Evolutionary conservation across 2,113 vertebrate genomes (phyloP).

Genomic region (Sus scrofa): DNA sequence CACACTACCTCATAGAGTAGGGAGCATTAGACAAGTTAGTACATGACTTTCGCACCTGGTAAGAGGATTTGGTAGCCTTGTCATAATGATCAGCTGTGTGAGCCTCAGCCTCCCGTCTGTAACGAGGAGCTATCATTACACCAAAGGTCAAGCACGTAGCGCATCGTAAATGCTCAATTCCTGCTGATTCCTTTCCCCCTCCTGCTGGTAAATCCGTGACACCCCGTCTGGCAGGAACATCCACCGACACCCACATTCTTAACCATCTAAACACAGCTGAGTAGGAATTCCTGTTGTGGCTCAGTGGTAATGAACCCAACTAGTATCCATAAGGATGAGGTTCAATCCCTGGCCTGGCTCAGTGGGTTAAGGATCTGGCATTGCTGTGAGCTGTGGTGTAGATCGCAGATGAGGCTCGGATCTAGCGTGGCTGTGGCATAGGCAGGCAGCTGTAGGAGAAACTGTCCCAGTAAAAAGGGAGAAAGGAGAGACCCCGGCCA

Average conservation of each 20-base stretch:
- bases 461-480: too few species aligned
- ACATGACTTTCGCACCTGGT: neutral
- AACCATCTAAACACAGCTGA: neutral
- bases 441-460: too few species aligned
- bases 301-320: too few species aligned
- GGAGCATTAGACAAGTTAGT: neutral
- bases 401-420: too few species aligned
- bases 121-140: neutral
- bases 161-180: neutral
- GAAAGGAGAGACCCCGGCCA: too few species aligned
- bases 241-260: neutral
- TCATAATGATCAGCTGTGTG: neutral
- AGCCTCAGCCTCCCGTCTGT: neutral
- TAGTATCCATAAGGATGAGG: too few species aligned
- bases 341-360: too few species aligned
- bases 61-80: neutral
- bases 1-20: neutral
- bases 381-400: too few species aligned
- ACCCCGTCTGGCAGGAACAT: neutral
- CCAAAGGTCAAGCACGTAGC: neutral
- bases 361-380: too few species aligned
- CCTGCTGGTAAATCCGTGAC: neutral
- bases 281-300: too few species aligned
- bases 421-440: too few species aligned
- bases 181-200: neutral